Evolutionary conservation across 2,113 vertebrate species (phyloP).

Genomic region (Lipophrys pholis): DNA sequence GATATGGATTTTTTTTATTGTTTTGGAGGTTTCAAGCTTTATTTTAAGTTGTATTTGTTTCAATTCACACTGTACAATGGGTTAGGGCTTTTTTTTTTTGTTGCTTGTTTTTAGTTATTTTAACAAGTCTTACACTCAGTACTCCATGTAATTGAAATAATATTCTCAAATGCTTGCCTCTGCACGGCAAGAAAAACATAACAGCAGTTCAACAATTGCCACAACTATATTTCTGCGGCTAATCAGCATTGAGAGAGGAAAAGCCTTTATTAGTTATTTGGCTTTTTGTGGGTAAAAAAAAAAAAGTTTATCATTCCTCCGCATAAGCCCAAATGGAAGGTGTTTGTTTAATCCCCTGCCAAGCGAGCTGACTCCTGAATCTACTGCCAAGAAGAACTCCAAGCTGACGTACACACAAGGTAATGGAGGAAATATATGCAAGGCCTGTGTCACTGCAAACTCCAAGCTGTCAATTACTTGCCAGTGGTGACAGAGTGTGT

Average conservation of each 20-base stretch:
- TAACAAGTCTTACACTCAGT: background rate
- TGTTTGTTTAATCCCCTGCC: constrained; percentile 68
- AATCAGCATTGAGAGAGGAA: constrained; percentile 38
- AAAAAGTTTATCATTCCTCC: constrained; percentile 56
- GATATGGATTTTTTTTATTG: too few species aligned
- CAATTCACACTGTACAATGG: constrained; percentile 6
- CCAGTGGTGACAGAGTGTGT: constrained; percentile 75
- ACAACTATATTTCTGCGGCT: constrained; percentile 45
- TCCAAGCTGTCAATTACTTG: constrained; percentile 79
- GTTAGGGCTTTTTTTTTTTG: background rate
- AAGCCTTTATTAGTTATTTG: constrained; percentile 54
- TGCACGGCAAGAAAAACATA: background rate
- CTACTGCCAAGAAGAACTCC: constrained; percentile 52
- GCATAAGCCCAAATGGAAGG: constrained; percentile 59
- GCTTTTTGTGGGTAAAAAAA: constrained; percentile 51
- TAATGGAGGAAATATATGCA: constrained; percentile 78
- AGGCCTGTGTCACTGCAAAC: constrained; percentile 76
- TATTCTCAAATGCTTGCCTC: constrained; percentile 40
- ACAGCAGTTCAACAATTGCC: background rate
- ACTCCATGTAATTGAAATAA: constrained; percentile 25
- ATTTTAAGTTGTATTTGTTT: constrained; percentile 3
- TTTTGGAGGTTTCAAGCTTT: too few species aligned
- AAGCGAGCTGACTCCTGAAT: constrained; percentile 60
- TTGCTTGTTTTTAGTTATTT: constrained; percentile 3
- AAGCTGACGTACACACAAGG: constrained; percentile 58